Percentiles rank a stretch among this genome's conserved stretches.
Evolutionary conservation across 2,888 invertebrate genomes (phyloP).

Genomic region (Spilosoma lubricipeda): DNA sequence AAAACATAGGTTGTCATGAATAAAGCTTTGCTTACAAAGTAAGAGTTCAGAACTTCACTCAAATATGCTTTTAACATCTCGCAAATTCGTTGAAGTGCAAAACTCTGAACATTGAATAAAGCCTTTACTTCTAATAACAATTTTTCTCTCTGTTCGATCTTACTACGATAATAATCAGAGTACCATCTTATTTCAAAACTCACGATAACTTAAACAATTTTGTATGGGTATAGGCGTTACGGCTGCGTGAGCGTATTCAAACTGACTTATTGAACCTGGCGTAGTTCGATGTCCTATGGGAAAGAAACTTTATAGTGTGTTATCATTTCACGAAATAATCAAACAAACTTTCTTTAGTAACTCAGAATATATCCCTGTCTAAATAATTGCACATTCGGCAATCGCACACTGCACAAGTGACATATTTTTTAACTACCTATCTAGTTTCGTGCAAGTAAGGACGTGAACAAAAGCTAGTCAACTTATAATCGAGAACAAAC

Average conservation of each 20-base stretch:
- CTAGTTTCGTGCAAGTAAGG: neutral
- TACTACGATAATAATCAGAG: neutral
- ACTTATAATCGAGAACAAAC: neutral
- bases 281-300: neutral
- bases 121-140: neutral
- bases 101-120: conserved; percentile 3
- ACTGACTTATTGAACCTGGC: neutral
- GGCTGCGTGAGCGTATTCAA: neutral
- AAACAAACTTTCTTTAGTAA: neutral
- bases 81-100: conserved; percentile 4
- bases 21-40: conserved; percentile 26
- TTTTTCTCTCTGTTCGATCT: neutral
- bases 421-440: neutral
- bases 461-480: neutral
- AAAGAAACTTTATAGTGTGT: neutral
- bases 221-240: neutral
- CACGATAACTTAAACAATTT: conserved; percentile 1
- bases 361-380: too few species aligned
- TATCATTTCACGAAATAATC: neutral
- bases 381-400: too few species aligned
- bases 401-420: neutral
- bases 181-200: conserved; percentile 1
- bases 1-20: conserved; percentile 9
- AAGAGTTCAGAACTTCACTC: conserved; percentile 37
- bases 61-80: neutral